These are phyloP conservation scores for Hypselothyrea guttata DNA, from an alignment of 2,888 invertebrate genomes.

Conservation along the genomic window DNA sequence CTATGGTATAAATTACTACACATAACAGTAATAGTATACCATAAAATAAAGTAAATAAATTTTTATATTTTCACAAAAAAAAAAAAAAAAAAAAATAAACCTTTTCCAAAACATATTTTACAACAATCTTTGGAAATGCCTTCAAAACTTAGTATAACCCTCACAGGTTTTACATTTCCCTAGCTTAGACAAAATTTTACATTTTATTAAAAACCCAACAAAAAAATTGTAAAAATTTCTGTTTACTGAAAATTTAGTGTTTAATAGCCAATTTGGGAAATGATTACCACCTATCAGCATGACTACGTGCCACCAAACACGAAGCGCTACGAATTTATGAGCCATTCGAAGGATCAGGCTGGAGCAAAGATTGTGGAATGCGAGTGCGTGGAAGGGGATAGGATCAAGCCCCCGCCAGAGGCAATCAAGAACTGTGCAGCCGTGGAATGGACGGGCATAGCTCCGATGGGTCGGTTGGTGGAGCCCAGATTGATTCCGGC, in stretches of 20 bases:
- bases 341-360: slow-evolving; percentile 32
- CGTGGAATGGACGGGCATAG: slow-evolving; percentile 80
- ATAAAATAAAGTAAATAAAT: too few relatives aligned
- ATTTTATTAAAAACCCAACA: slow-evolving; percentile 16
- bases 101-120: too few relatives aligned
- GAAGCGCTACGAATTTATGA: slow-evolving; percentile 75
- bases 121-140: too few relatives aligned
- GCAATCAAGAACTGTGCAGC: slow-evolving; percentile 56
- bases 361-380: slow-evolving; percentile 55
- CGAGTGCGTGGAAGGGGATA: slow-evolving; percentile 65
- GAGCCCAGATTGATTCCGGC: slow-evolving; percentile 79
- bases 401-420: slow-evolving; percentile 55
- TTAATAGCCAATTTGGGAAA: slow-evolving; percentile 36
- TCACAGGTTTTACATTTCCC: too few relatives aligned
- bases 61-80: too few relatives aligned
- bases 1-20: too few relatives aligned
- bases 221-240: not conserved
- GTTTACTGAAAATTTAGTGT: not conserved
- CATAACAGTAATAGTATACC: too few relatives aligned
- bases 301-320: slow-evolving; percentile 77
- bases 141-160: too few relatives aligned
- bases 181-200: too few relatives aligned
- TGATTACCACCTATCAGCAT: slow-evolving; percentile 81
- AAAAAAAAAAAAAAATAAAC: too few relatives aligned
- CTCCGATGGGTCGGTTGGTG: slow-evolving; percentile 79